Evolutionary conservation across 2,797 vertebrate species (phyloP).

Genomic region (Macropodus opercularis): DNA sequence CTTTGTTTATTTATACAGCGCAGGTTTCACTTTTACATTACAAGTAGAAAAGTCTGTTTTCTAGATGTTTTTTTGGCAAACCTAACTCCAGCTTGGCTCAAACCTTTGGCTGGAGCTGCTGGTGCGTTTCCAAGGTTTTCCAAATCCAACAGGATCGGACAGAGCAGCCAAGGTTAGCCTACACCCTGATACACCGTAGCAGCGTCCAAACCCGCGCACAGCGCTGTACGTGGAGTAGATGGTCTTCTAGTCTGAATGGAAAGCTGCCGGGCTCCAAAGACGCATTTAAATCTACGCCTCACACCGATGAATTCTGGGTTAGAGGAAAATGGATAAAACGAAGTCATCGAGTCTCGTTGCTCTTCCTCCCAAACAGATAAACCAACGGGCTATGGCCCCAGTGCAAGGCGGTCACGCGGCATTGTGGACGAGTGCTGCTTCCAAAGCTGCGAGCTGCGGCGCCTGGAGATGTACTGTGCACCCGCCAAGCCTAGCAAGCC

Average conservation of each 20-base stretch:
- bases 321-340: background rate
- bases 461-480: slow-evolving; percentile 98
- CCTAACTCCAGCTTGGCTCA: background rate
- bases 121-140: background rate
- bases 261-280: no score
- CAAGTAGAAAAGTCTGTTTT: background rate
- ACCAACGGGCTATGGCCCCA: slow-evolving; percentile 94
- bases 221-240: no score
- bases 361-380: slow-evolving; percentile 85
- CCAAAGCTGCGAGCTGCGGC: slow-evolving; percentile 96
- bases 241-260: no score
- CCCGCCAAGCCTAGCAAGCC: slow-evolving; percentile 92
- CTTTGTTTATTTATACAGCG: no score
- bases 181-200: background rate
- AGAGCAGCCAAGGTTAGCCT: background rate
- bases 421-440: slow-evolving; percentile 99
- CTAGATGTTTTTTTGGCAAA: background rate
- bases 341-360: no score
- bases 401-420: slow-evolving; percentile 89
- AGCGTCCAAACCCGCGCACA: no score
- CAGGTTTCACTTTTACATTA: background rate
- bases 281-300: no score
- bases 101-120: no score
- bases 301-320: no score
- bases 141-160: background rate